Evolutionary conservation across 2,888 invertebrate species (phyloP), one percentile per base, ranked within the genome.

Genomic region (Asteroscopus sphinx): DNA sequence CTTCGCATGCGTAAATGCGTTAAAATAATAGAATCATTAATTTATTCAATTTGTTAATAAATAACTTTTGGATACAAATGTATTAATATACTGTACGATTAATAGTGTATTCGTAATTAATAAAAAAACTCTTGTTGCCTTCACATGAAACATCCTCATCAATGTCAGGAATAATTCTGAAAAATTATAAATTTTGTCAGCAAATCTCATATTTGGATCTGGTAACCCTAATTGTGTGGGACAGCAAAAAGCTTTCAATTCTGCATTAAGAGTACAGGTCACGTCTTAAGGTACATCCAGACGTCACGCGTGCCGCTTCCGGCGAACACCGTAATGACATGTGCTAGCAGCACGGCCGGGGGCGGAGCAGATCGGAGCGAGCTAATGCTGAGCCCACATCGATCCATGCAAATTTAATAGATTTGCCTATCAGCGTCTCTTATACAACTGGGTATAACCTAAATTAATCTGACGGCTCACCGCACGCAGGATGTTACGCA

Each of bases 241-340:
- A 67, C 71, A 73, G 66, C 66, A 76, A 72, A 77, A 73, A 74
- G 70, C 80, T 77, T 75, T 76, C 75, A 78, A 78, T 70, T 74
- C 70, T 57, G 68, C 80, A 89, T 90, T 87, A 85, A 59, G 63
- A 62, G 81, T 69, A 70, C 89, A 76, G 75, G 85, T 90, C 93
- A 93, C 93, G 93, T 92, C 81, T 80, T 74, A 71, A 78, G 82
- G 80, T 81, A 82, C 83, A 81, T 84, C 83, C 81, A 87, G 87
- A 82, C 89, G 85, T 91, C 93, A 93, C 91, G 92, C 88, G 86
- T 85, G 79, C 66, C 79, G 81, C 87, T 92, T 93, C 93, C 93
- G 91, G 83, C 82, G 88, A 74, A 78, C 81, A 66, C 49, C 77
- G 77, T 85, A 88, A 87, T 85, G 81, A 78, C 81, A 76, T 83